These are phyloP conservation scores for Astropecten irregularis DNA, from an alignment of 53 echinoderm and acorn worm genomes.

Conservation along the genomic window DNA sequence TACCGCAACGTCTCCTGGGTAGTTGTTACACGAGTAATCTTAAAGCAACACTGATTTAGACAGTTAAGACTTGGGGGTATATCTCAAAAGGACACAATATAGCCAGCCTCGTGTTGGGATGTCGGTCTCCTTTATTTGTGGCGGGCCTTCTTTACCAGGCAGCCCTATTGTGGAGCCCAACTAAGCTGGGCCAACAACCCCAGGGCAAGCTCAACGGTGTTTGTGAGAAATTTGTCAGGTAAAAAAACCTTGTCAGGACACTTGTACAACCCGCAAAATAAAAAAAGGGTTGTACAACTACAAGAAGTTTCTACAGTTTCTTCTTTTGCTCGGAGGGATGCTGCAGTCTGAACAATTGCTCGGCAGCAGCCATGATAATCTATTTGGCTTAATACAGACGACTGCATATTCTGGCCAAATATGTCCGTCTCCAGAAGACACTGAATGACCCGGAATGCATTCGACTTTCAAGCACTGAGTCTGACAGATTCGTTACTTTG, in stretches of 20 bases:
- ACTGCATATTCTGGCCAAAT: not conserved
- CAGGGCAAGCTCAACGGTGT: slow-evolving; percentile 41
- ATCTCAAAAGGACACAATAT: not conserved
- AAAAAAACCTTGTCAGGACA: slow-evolving; percentile 44
- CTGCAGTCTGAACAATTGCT: slow-evolving; percentile 1
- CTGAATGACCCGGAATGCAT: too few relatives aligned
- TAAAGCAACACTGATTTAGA: slow-evolving; percentile 33
- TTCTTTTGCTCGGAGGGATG: slow-evolving; percentile 35
- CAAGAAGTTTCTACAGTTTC: slow-evolving; percentile 20
- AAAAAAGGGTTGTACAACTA: too few relatives aligned
- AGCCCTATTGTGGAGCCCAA: slow-evolving; percentile 15
- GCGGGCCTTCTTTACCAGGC: slow-evolving; percentile 34
- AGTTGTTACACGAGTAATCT: slow-evolving; percentile 38
- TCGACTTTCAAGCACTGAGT: too few relatives aligned
- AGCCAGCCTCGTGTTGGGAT: slow-evolving; percentile 17
- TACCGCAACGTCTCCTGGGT: slow-evolving; percentile 7
- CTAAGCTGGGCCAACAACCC: slow-evolving; percentile 58
- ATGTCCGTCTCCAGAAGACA: slow-evolving; percentile 1
- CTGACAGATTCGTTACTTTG: too few relatives aligned
- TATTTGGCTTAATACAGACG: slow-evolving; percentile 25
- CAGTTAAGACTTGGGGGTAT: slow-evolving; percentile 3
- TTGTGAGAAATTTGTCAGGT: slow-evolving; percentile 1
- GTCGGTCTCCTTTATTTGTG: slow-evolving; percentile 14
- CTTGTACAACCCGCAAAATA: slow-evolving; percentile 19
- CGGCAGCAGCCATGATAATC: not conserved